Base-by-base conservation (phyloP, 2,888 invertebrate genomes). In the Sipunculus nudus region DNA sequence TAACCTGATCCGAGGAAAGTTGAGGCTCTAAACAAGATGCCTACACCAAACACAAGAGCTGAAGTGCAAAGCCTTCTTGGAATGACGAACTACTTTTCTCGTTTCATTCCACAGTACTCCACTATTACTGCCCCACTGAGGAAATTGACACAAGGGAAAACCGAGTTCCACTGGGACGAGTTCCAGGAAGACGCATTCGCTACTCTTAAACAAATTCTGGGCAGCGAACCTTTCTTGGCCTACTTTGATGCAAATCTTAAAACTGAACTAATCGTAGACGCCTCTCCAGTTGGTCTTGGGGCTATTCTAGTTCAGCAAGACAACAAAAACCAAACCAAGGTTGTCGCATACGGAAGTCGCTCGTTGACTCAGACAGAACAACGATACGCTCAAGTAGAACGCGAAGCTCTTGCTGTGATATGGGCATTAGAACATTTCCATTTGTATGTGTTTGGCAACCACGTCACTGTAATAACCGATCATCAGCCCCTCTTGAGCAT, bases 51-150 rank as follows among this genome's bases (percentile, higher is more conserved):
- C 8, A 72, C 58, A n/a, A 61, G 63, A 21, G 35, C 62, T 8
- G 74, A 73, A 56, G 46, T 72, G 1, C 31, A 55, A 16, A 65
- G 63, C 43, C 61, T 75, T 26, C 57, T 70, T 1, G 75, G 69
- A 13, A 68, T 73, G 68, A 61, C 62, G 6, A 69, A 67, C 38
- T 72, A 72, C 49, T 50, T 55, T 38, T 56, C 68, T 2, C 41
- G 63, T 35, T 75, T 75, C 35, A 75, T 74, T 13, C 57, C 53
- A 21, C 38, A 67, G 25, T 70, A 64, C 40, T 55, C 70, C 16
- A 61, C 65, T 21, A 46, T 66, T 10, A 52, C 64, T 4, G 70
- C 57, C 41, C 74, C 75, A 1, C 52, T 75, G 8, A 53, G 70
- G 28, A 49, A 55, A 13, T 59, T 73, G 13, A 68, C 70, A 21